Evolutionary conservation across 2,113 vertebrate species (phyloP), one percentile per base, ranked within the genome.

Genomic region (Gracilinanus agilis): DNA sequence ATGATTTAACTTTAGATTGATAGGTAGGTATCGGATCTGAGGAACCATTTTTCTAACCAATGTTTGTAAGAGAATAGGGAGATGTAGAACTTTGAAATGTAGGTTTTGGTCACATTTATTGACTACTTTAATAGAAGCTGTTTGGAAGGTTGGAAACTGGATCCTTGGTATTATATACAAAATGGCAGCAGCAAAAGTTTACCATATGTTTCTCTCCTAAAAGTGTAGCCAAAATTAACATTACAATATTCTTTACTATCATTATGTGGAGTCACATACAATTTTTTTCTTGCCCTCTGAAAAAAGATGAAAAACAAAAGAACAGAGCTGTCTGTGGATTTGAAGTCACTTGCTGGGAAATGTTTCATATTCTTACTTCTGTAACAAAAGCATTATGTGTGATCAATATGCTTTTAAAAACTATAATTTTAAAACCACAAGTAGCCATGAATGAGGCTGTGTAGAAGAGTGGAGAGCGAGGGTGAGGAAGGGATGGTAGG

Each of bases 391-490:
- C 21, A 67, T 91, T 0, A 34, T 11, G 90, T 25, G 29, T 88
- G 88, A 88, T 92, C 75, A 96, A 40, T 83, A 90, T 53, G 94
- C 93, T 94, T 97, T 97, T 55, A 91, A 91, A 83, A 83, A 83
- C 19, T 40, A 40, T 40, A 83, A 25, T 55, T 49, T 1, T 9
- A 95, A 94, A 90, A 94, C 94, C 54, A 25, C 10, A 93, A 55
- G 67, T 23, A 40, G 34, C 19, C n/a, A 83, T n/a, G 89, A 92
- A 88, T 1, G 9, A 92, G 94, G 6, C 19, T 83, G 19, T 34
- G n/a, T 83, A 19, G 7, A 83, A 83, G 40, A 7, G 34, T 21
- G 5, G n/a, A 83, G 34, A 83, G 40, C 40, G 34, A 16, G 2
- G 19, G 7, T 83, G n/a, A 83, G n/a, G 90, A 49, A 94, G 55